These are phyloP conservation scores for Brachyhypopomus gauderio DNA, from an alignment of 2,113 vertebrate genomes.

Conservation along the genomic window DNA sequence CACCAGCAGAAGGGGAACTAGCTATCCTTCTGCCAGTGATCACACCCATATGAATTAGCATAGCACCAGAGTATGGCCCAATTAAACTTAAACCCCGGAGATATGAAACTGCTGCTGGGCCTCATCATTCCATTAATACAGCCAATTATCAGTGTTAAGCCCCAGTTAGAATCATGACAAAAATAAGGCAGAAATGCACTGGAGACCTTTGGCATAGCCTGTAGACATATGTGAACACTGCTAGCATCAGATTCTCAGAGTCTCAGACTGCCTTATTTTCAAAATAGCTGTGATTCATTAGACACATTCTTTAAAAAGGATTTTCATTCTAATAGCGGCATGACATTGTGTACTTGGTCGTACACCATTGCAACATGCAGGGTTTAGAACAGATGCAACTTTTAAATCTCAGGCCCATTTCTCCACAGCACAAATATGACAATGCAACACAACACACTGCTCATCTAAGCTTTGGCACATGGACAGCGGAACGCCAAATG, in stretches of 20 bases:
- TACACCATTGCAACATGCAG: background rate
- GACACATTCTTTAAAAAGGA: too few species aligned
- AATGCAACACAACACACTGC: background rate
- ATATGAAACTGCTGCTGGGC: background rate
- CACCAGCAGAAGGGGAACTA: background rate
- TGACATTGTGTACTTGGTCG: background rate
- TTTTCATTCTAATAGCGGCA: too few species aligned
- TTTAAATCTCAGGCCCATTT: background rate
- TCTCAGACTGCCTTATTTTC: background rate
- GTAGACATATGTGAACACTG: background rate
- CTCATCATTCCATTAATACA: conserved; percentile 28
- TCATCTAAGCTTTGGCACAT: background rate
- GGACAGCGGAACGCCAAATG: background rate
- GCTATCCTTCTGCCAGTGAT: background rate
- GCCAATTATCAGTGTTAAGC: conserved; percentile 5
- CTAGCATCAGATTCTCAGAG: background rate
- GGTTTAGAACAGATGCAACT: too few species aligned
- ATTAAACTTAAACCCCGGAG: conserved; percentile 36
- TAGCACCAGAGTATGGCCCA: conserved; percentile 19
- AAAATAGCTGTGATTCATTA: too few species aligned
- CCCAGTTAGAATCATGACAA: conserved; percentile 13
- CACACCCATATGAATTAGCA: background rate
- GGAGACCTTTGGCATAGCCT: conserved; percentile 15
- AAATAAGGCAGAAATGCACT: background rate
- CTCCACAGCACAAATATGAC: background rate